These are phyloP conservation scores for Pilophorus perplexus DNA, from an alignment of 2,888 invertebrate species.

Conservation along the genomic window DNA sequence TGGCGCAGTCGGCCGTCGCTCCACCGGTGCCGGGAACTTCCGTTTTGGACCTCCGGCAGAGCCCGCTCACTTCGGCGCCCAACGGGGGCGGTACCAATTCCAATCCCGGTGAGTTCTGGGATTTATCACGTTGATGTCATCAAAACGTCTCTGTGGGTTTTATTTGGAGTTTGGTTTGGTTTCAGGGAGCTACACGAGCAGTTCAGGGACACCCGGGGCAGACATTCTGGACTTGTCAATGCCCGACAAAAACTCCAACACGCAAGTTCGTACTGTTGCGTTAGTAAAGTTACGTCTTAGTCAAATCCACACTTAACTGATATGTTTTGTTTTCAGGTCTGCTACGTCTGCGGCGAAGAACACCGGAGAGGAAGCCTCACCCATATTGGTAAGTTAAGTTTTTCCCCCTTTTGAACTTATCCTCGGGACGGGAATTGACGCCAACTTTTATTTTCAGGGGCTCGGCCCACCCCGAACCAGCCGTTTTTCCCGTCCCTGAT, in stretches of 20 bases:
- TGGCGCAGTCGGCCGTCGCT: background rate
- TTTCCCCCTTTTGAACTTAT: no score
- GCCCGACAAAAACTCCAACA: constrained; percentile 88
- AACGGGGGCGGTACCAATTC: constrained; percentile 35
- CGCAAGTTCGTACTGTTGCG: constrained; percentile 52
- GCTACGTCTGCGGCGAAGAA: constrained; percentile 88
- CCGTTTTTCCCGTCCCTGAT: constrained; percentile 55
- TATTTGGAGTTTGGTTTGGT: background rate
- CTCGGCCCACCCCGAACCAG: constrained; percentile 43
- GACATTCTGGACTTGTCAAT: constrained; percentile 85
- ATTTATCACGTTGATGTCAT: no score
- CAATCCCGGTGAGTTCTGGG: constrained; percentile 39
- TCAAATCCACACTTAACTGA: constrained; percentile 57
- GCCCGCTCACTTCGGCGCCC: constrained; percentile 50
- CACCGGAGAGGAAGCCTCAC: constrained; percentile 77
- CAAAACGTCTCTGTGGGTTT: background rate
- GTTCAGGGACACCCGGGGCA: constrained; percentile 61
- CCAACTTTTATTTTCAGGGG: constrained; percentile 39
- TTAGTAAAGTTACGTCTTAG: background rate
- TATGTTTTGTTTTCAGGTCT: constrained; percentile 57
- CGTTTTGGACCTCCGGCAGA: constrained; percentile 55
- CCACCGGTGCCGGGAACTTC: constrained; percentile 46
- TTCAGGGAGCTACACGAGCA: constrained; percentile 52
- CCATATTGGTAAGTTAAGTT: constrained; percentile 56
- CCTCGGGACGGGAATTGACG: no score